A percentile compares a stretch with the other conserved stretches of the same genome.
These are phyloP conservation scores for Ceratothoa steindachneri DNA, from an alignment of 2,888 invertebrate genomes.

Conservation along the genomic window DNA sequence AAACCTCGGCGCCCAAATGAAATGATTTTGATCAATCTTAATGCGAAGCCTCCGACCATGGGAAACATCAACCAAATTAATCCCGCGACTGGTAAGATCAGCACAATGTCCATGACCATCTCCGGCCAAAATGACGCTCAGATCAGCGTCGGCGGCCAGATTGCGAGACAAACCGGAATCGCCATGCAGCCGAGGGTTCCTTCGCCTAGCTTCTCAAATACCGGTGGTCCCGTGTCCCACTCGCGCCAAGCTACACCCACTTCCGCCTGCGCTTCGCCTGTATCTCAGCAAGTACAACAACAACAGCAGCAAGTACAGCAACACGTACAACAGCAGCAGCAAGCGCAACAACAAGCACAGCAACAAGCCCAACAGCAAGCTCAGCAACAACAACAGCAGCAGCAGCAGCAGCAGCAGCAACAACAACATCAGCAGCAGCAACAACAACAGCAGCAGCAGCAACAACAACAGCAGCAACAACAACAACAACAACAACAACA, in stretches of 20 bases:
- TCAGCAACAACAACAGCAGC: conserved; percentile 50
- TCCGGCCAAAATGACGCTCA: conserved; percentile 13
- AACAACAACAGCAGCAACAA: conserved; percentile 18
- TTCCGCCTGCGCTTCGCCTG: conserved; percentile 30
- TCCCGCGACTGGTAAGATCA: conserved; percentile 23
- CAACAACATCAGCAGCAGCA: conserved; percentile 36
- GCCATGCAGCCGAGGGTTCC: conserved; percentile 35
- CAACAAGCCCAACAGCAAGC: conserved; percentile 11
- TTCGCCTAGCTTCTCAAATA: conserved; percentile 31
- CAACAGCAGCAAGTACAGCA: conserved; percentile 40
- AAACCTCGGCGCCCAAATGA: conserved; percentile 19
- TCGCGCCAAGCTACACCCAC: conserved; percentile 26
- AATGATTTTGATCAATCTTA: conserved; percentile 24
- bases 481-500: conserved; percentile 15
- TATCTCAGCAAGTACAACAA: conserved; percentile 7
- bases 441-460: conserved; percentile 12
- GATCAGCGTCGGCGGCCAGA: conserved; percentile 20
- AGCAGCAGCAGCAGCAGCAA: conserved; percentile 49
- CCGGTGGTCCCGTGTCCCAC: background rate
- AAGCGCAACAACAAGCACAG: conserved; percentile 48
- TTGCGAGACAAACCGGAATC: conserved; percentile 18
- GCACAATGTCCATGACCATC: conserved; percentile 25
- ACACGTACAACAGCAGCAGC: conserved; percentile 47
- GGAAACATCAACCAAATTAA: conserved; percentile 21
- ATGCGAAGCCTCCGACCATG: conserved; percentile 22